Evolutionary conservation across 2,888 invertebrate species (phyloP).

Genomic region (Oligia latruncula): DNA sequence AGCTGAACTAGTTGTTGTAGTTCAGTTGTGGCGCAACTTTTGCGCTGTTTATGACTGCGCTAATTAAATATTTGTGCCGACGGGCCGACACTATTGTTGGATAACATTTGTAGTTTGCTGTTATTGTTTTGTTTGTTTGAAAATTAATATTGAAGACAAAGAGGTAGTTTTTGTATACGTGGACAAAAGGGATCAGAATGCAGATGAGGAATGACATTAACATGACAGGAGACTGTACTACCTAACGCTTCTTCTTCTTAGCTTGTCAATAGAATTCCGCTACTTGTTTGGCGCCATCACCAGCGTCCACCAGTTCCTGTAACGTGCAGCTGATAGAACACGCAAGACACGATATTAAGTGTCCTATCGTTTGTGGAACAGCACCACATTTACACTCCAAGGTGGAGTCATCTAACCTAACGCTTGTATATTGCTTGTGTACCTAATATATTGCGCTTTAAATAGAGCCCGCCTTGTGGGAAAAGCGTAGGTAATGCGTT

Average conservation of each 20-base stretch:
- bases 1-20: conserved; percentile 37
- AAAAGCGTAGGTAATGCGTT: neutral
- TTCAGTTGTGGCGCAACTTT: conserved; percentile 48
- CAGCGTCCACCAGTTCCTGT: too few species aligned
- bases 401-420: too few species aligned
- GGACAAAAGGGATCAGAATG: neutral
- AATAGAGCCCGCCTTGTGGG: neutral
- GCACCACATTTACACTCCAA: too few species aligned
- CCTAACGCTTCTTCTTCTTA: too few species aligned
- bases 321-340: too few species aligned
- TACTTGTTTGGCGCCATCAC: too few species aligned
- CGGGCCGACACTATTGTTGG: neutral
- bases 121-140: conserved; percentile 5
- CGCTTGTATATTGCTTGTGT: neutral
- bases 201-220: neutral
- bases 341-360: too few species aligned
- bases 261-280: too few species aligned
- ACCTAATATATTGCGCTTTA: neutral
- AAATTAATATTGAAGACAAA: neutral
- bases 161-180: neutral
- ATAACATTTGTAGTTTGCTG: neutral
- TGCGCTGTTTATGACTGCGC: conserved; percentile 54
- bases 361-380: too few species aligned
- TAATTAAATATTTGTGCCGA: conserved; percentile 53
- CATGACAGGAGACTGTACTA: neutral